Conservation (phyloP, 2,888 invertebrate species). For the Conchocele bisecta region DNA sequence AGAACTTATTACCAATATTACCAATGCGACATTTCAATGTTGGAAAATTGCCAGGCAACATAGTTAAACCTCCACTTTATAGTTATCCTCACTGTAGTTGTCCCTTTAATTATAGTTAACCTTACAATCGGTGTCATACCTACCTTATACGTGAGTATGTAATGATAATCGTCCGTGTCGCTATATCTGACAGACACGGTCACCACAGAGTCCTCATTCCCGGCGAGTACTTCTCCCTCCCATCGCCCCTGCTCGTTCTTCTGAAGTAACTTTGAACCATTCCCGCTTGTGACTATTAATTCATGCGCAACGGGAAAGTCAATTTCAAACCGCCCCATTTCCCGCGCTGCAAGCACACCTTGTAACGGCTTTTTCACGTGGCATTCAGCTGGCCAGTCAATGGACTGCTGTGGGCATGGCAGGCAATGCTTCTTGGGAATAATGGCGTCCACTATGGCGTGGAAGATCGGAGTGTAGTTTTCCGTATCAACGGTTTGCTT, state of each 20-base stretch:
- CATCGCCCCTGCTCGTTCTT: conserved; percentile 35
- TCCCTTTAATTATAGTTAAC: neutral
- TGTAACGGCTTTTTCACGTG: conserved; percentile 51
- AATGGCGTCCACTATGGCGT: conserved; percentile 54
- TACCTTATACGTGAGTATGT: conserved; percentile 60
- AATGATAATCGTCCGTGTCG: conserved; percentile 47
- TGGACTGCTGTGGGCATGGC: conserved; percentile 60
- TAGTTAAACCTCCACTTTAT: no score
- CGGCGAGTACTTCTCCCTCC: conserved; percentile 54
- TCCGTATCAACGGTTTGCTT: conserved; percentile 45
- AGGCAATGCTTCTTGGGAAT: conserved; percentile 59
- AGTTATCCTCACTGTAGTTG: no score
- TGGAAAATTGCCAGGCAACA: no score
- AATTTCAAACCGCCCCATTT: conserved; percentile 48
- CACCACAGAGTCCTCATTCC: conserved; percentile 58
- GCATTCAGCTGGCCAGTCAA: conserved; percentile 58
- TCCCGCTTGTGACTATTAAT: conserved; percentile 55
- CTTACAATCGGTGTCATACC: neutral
- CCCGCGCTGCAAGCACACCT: conserved; percentile 50
- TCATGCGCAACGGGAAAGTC: conserved; percentile 46
- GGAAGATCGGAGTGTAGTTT: conserved; percentile 50
- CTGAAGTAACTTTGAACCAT: conserved; percentile 50
- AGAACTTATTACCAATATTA: no score
- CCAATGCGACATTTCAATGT: no score
- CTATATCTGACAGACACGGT: conserved; percentile 46